Base-by-base conservation (phyloP, 2,113 vertebrate genomes). In the Chionis minor region DNA sequence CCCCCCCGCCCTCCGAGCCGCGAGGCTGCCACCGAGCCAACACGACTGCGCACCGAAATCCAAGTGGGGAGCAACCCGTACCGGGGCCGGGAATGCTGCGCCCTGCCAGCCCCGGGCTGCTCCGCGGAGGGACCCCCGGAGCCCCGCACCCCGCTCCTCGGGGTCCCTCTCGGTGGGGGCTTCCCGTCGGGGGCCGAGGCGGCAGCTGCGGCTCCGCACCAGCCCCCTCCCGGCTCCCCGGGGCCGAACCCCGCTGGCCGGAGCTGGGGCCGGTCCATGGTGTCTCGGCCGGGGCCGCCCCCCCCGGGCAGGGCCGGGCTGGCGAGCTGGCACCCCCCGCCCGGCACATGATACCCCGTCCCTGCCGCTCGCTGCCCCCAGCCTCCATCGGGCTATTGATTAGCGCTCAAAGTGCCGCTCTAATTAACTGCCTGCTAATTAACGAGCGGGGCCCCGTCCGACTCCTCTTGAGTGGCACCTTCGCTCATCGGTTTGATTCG, bases 391-490 rank as follows among this genome's bases (percentile, higher is more conserved):
- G 97, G 97, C 98, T 92, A 99, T 99, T 98, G 99, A 99, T 99
- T 98, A 98, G 87, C 95, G 92, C 98, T 98, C 98, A 98, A 97
- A 98, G 97, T 98, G 98, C 97, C 97, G 98, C 98, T 98, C 98
- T 98, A 98, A 99, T 99, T 99, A 99, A 97, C 95, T 97, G 98
- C 97, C 96, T 98, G 98, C 97, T 99, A 99, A 99, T 99, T 99
- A 98, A 98, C 98, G 12, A 98, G 96, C 80, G 81, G 96, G 96
- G 96, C 96, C 95, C 96, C 96, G 94, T 97, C 97, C 95, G 90
- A 87, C 80, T 97, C 96, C 94, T 93, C 84, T 98, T 98, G 98
- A 99, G 92, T 98, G 98, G 97, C 98, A 96, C 92, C 97, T 98
- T 98, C 96, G 96, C 96, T 97, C 98, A 97, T 98, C 72, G 89